Conservation (phyloP, 1,140 invertebrate species). For the Pissodes strobi region DNA sequence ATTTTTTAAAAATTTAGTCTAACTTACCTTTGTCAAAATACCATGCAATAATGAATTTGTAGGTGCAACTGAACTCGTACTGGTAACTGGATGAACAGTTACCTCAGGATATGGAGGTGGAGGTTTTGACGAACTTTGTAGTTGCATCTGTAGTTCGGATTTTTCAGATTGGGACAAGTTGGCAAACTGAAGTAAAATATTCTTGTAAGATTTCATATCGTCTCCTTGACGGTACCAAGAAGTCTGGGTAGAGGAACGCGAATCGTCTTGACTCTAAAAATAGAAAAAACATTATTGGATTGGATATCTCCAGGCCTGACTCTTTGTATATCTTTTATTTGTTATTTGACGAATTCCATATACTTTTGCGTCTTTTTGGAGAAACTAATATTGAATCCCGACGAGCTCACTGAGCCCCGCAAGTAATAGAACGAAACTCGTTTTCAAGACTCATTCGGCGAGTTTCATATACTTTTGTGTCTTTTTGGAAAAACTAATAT, state of each 20-base stretch:
- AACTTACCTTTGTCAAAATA: conserved; percentile 69
- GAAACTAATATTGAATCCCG: too few species aligned
- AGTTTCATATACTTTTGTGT: too few species aligned
- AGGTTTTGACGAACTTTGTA: conserved; percentile 51
- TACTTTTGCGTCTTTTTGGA: too few species aligned
- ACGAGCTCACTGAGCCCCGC: too few species aligned
- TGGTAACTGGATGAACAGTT: conserved; percentile 70
- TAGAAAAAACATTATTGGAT: too few species aligned
- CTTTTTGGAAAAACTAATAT: too few species aligned
- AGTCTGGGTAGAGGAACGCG: conserved; percentile 60
- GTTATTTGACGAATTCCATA: too few species aligned
- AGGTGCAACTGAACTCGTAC: conserved; percentile 54
- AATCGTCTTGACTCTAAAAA: conserved; percentile 49
- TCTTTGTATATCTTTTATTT: too few species aligned
- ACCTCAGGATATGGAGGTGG: conserved; percentile 78
- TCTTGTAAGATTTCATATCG: conserved; percentile 67
- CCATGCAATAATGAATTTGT: conserved; percentile 74
- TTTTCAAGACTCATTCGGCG: too few species aligned
- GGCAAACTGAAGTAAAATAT: conserved; percentile 77
- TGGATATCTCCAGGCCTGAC: too few species aligned
- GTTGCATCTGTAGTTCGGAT: conserved; percentile 52
- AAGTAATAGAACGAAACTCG: too few species aligned
- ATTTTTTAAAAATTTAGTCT: background rate
- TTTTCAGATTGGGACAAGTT: conserved; percentile 63
- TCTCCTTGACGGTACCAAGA: conserved; percentile 50